These are phyloP conservation scores for Formicarius rufipectus DNA, from an alignment of 2,113 vertebrate genomes.

Conservation along the genomic window DNA sequence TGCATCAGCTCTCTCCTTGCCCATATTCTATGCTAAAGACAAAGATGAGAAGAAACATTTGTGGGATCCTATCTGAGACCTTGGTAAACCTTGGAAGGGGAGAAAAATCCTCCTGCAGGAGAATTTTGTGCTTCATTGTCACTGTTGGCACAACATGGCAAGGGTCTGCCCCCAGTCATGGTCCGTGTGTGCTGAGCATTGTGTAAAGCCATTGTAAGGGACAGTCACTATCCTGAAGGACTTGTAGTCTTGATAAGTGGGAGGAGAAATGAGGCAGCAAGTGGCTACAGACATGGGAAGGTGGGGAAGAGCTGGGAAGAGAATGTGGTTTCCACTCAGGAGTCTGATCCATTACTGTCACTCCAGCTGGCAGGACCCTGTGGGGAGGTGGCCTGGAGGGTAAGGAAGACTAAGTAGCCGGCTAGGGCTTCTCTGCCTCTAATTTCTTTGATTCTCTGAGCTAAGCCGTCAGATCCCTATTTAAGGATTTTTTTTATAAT, in stretches of 20 bases:
- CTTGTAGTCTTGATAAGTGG: not conserved
- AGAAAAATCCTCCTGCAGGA: not conserved
- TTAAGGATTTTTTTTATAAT: slow-evolving; percentile 60
- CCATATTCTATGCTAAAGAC: not conserved
- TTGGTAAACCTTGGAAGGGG: not conserved
- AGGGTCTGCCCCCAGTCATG: not conserved
- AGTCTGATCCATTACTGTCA: not conserved
- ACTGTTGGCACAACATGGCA: not conserved
- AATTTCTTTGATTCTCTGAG: slow-evolving; percentile 42
- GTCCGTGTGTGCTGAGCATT: not conserved
- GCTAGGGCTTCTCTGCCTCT: slow-evolving; percentile 6
- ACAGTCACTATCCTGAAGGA: not conserved
- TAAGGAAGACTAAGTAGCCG: not conserved
- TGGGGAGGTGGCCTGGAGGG: not conserved
- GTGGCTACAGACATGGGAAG: not conserved
- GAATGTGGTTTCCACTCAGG: not conserved
- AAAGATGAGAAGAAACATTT: not conserved
- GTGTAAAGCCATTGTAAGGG: not conserved
- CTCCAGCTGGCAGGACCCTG: not conserved
- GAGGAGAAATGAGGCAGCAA: not conserved
- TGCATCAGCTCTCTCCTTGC: not conserved
- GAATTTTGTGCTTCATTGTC: not conserved
- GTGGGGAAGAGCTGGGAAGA: not conserved
- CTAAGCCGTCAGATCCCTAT: slow-evolving; percentile 60
- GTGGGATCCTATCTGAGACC: not conserved